Evolutionary conservation across 2,797 vertebrate species (phyloP), one percentile per base, ranked within the genome.

Genomic region (Arrhamphus sclerolepis): DNA sequence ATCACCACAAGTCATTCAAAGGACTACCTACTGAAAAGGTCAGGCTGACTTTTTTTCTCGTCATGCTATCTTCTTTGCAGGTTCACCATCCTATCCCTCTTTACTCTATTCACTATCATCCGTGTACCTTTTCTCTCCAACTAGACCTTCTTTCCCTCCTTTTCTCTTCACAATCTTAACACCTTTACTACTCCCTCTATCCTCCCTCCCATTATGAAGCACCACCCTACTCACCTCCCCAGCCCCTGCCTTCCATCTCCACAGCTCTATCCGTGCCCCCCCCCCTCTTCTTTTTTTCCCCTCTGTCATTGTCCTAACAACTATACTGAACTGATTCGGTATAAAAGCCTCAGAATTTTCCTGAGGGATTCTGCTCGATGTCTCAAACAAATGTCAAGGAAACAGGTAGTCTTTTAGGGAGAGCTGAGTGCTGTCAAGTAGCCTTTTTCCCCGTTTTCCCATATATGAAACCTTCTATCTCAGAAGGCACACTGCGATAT

Each of bases 371-470:
- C 62, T 68, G 66, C 75, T 58, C 70, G 71, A 70, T 56, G 40
- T 66, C 61, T 82, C 78, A 80, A 74, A 85, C 82, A 82, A 81
- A 81, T 78, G 84, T 80, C 66, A 42, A 80, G 56, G 79, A 79
- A 70, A 63, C 58, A 62, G 54, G 56, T 70, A 68, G 72, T 72
- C 73, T 71, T 87, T 66, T 77, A 56, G 85, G 78, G 76, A 78
- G 62, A 75, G 79, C 63, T 81, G 73, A 86, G 71, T 43, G 53
- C 55, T 65, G 47, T 82, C 71, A 76, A 64, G 60, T 51, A 70
- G 66, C 57, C n/a, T n/a, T n/a, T n/a, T n/a, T n/a, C n/a, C n/a
- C n/a, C n/a, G n/a, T n/a, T n/a, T n/a, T n/a, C n/a, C n/a, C n/a
- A n/a, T n/a, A n/a, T n/a, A n/a, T n/a, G n/a, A n/a, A n/a, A n/a